These are phyloP conservation scores for Zosterops pallidus DNA, from an alignment of 2,113 vertebrate genomes.

Conservation along the genomic window DNA sequence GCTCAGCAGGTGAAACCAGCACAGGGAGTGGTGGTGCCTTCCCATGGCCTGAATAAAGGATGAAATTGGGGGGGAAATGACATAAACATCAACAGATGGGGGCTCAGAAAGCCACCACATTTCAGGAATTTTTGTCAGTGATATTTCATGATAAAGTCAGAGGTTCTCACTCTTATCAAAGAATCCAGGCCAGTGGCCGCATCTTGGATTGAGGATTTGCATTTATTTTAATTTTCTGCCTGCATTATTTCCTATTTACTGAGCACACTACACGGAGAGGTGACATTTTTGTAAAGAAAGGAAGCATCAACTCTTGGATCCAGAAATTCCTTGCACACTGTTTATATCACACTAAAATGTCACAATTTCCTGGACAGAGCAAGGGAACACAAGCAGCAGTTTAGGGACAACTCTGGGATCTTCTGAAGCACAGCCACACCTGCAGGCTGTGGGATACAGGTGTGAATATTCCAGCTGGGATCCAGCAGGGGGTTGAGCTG, in stretches of 20 bases:
- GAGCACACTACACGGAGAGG: accelerated
- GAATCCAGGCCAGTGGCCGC: not conserved
- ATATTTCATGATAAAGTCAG: not conserved
- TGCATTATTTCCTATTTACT: not conserved
- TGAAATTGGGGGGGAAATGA: accelerated
- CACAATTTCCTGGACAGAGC: not conserved
- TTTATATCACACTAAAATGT: accelerated
- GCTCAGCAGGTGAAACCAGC: not conserved
- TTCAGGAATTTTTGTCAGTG: not conserved
- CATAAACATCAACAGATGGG: not conserved
- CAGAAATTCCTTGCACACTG: not conserved
- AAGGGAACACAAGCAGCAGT: accelerated
- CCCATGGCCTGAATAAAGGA: not conserved
- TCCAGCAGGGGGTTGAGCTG: not conserved
- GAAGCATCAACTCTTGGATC: not conserved
- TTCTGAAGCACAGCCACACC: not conserved
- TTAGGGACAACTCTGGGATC: not conserved
- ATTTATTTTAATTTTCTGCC: not conserved
- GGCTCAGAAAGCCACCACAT: accelerated
- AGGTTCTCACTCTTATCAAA: not conserved
- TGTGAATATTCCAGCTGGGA: accelerated
- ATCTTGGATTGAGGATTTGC: not conserved
- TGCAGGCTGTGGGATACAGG: accelerated
- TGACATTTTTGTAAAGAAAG: not conserved
- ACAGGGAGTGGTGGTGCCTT: accelerated